phyloP scores from a whole-genome alignment of 2,888 invertebrate genomes.

The Melanostoma scalare region DNA sequence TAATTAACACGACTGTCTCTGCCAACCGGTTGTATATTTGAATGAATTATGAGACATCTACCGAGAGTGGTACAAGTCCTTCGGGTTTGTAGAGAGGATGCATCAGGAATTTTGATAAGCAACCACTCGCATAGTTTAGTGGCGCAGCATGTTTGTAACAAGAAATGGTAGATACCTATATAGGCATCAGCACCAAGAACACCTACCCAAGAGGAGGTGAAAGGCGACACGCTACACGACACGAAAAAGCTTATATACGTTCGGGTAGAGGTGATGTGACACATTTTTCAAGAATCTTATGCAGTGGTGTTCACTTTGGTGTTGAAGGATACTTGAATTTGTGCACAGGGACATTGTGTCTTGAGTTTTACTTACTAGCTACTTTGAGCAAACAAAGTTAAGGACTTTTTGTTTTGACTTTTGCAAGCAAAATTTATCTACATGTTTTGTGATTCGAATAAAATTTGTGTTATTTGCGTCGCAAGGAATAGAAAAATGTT shows the following conservation, averaged over 20 bases:
- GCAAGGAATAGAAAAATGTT: too few species aligned
- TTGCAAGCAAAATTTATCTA: too few species aligned
- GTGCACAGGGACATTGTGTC: constrained; percentile 6
- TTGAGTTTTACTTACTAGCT: background rate
- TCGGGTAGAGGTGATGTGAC: constrained; percentile 25
- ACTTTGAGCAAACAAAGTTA: background rate
- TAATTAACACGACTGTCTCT: constrained; percentile 68
- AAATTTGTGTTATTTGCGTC: too few species aligned
- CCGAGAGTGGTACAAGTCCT: constrained; percentile 56
- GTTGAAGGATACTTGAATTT: constrained; percentile 41
- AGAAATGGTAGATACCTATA: background rate
- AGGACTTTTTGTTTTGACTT: background rate
- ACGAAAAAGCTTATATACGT: background rate
- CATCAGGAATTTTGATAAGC: constrained; percentile 67
- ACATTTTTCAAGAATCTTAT: constrained; percentile 28
- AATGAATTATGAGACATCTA: constrained; percentile 70
- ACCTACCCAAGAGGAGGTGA: background rate
- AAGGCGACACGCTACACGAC: background rate
- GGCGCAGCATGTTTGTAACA: constrained; percentile 27
- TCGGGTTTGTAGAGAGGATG: constrained; percentile 43
- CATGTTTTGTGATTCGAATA: too few species aligned
- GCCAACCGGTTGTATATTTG: constrained; percentile 55
- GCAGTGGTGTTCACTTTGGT: constrained; percentile 48
- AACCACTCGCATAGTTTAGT: constrained; percentile 8
- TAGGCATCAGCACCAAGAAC: background rate